A percentile compares a stretch with the other conserved stretches of the same genome.
These are phyloP conservation scores for Aspidoscelis tigris DNA, from an alignment of 2,113 vertebrate species.

Conservation along the genomic window DNA sequence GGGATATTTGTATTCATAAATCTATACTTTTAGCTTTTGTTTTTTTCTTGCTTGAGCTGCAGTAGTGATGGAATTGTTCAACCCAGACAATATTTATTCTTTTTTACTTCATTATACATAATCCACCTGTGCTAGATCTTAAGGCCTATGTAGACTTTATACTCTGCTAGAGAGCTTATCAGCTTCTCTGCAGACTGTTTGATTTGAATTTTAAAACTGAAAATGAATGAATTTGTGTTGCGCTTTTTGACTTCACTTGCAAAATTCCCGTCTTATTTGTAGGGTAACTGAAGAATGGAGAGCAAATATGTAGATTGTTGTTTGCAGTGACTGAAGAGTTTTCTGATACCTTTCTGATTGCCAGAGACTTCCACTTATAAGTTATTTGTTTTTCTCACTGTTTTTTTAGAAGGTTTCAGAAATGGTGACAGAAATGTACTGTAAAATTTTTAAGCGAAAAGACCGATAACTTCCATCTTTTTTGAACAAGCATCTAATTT, in stretches of 20 bases:
- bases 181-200: slow-evolving; percentile 81
- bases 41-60: slow-evolving; percentile 66
- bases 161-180: slow-evolving; percentile 83
- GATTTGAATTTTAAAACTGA: slow-evolving; percentile 86
- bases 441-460: neutral
- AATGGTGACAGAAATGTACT: neutral
- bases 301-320: slow-evolving; percentile 53
- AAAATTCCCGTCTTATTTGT: slow-evolving; percentile 54
- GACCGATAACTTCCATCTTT: neutral
- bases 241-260: slow-evolving; percentile 64
- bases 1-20: slow-evolving; percentile 66
- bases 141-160: slow-evolving; percentile 75
- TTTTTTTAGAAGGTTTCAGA: slow-evolving; percentile 6
- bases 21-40: slow-evolving; percentile 64
- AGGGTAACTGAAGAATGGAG: slow-evolving; percentile 64
- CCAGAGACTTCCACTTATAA: neutral
- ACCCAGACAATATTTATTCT: slow-evolving; percentile 79
- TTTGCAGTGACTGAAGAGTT: slow-evolving; percentile 57
- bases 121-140: slow-evolving; percentile 80
- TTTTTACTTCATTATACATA: slow-evolving; percentile 81
- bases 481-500: neutral
- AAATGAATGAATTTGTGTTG: slow-evolving; percentile 75
- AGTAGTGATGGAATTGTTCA: slow-evolving; percentile 74
- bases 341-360: slow-evolving; percentile 39
- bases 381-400: neutral